Conservation (phyloP, 2,888 invertebrate genomes). For the Ophion costatus region DNA sequence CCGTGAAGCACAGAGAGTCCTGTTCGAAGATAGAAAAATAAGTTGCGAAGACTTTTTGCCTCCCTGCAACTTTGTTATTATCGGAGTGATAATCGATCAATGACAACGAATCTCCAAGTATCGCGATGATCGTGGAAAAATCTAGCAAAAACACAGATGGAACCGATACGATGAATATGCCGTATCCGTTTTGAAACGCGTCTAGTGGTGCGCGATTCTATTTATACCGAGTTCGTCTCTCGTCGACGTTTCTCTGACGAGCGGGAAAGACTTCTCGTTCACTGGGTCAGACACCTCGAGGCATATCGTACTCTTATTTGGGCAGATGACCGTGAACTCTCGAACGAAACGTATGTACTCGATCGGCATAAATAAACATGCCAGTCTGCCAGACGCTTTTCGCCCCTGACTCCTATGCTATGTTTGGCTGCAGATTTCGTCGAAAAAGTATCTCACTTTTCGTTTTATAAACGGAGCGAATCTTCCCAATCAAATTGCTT, state of each 20-base stretch:
- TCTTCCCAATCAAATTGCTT: neutral
- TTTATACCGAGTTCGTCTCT: slow-evolving; percentile 20
- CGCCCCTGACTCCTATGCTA: slow-evolving; percentile 32
- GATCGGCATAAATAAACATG: slow-evolving; percentile 46
- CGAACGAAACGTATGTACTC: neutral
- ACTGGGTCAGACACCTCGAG: slow-evolving; percentile 41
- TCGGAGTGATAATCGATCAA: no score
- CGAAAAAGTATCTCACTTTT: neutral
- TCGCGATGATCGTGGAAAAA: neutral
- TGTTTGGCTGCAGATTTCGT: slow-evolving; percentile 25
- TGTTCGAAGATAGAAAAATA: no score
- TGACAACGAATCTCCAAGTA: no score
- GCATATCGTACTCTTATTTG: slow-evolving; percentile 37
- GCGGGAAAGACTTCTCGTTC: slow-evolving; percentile 32
- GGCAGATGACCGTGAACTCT: slow-evolving; percentile 56
- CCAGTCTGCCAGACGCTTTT: slow-evolving; percentile 48
- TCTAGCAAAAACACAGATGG: neutral
- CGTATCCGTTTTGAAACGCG: neutral
- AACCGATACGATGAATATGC: neutral
- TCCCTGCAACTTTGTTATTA: no score
- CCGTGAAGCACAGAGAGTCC: neutral
- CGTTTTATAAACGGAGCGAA: neutral
- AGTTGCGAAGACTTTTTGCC: no score
- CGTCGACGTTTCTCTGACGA: slow-evolving; percentile 27
- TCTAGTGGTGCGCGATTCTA: slow-evolving; percentile 2